Base-by-base conservation (phyloP, 2,113 vertebrate genomes). In the Cisticola juncidis region DNA sequence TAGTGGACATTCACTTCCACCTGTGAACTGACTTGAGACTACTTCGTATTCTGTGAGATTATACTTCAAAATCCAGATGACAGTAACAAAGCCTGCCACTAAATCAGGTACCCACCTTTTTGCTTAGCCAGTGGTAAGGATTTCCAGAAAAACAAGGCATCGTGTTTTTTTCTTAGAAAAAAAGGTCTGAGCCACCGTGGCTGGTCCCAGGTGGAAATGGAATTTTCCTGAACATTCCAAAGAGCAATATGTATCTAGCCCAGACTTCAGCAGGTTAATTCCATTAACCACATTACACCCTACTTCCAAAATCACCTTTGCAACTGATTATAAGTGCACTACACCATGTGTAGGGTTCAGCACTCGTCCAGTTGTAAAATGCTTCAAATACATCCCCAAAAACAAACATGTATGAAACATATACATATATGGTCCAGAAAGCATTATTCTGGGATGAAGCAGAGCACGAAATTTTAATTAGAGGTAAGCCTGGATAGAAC, bases 131-230 rank as follows among this genome's bases (percentile, higher is more conserved):
- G 18, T 22, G 14, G 18, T 60, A 81, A 57, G 20, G 13, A 62
- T 91, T 77, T 89, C 50, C 33, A 69, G 9, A 35, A 86, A 91
- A 80, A 38, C 6, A 70, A 38, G 38, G 38, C 38, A 38, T 11
- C 38, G 11, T 38, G 38, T 38, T 38, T 38, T 38, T 38, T 38
- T 38, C 38, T 38, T 38, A 38, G 38, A 38, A 38, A 38, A 38
- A 38, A 38, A 38, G 38, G 2, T 65, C 14, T 4, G 9, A 77
- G 36, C 5, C 11, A 35, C 7, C 0, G 0, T 70, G 21, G 23
- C 25, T 66, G n/a, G 14, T 77, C 24, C 8, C 6, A 51, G 12
- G 11, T 9, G 12, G 21, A 56, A 58, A 79, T 62, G 11, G 12
- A 8, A 47, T 76, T 88, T 80, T 60, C 25, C 25, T 84, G 56